These are phyloP conservation scores for Heterocephalus glaber DNA, from an alignment of 2,113 vertebrate genomes.

Conservation along the genomic window DNA sequence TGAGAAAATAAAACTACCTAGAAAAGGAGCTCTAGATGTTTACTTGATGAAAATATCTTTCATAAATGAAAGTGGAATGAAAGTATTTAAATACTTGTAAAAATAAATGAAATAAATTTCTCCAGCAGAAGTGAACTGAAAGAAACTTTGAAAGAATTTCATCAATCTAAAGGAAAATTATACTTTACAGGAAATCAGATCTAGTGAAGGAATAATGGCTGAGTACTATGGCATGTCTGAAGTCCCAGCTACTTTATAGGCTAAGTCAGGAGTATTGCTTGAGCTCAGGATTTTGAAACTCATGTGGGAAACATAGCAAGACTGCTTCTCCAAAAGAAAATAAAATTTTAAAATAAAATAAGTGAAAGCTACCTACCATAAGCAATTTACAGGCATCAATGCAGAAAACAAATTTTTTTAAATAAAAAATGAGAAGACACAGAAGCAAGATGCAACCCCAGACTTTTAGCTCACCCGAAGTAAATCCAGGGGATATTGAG, in stretches of 20 bases:
- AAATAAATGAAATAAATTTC: not conserved
- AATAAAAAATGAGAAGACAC: not conserved
- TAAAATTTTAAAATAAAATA: not conserved
- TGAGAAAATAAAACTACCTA: not conserved
- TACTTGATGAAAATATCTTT: not conserved
- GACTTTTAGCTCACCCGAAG: not conserved
- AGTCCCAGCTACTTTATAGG: not conserved
- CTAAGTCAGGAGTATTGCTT: not conserved
- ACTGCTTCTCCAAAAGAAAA: not conserved
- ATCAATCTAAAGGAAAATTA: not conserved
- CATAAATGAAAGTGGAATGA: not conserved
- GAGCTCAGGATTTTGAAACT: not conserved
- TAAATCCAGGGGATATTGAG: not conserved
- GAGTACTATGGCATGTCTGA: not conserved
- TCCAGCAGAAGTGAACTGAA: not conserved
- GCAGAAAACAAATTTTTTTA: not conserved
- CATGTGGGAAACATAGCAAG: not conserved
- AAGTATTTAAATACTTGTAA: not conserved
- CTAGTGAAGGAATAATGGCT: not conserved
- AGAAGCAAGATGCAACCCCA: not conserved
- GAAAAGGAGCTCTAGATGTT: not conserved
- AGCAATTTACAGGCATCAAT: not conserved
- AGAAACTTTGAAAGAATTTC: slow-evolving; percentile 14
- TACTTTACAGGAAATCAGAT: not conserved
- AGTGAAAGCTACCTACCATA: not conserved